Percentiles rank a stretch among this genome's conserved stretches.
Conservation (phyloP, 1,140 invertebrate species). For the Meloidogyne chitwoodi region DNA sequence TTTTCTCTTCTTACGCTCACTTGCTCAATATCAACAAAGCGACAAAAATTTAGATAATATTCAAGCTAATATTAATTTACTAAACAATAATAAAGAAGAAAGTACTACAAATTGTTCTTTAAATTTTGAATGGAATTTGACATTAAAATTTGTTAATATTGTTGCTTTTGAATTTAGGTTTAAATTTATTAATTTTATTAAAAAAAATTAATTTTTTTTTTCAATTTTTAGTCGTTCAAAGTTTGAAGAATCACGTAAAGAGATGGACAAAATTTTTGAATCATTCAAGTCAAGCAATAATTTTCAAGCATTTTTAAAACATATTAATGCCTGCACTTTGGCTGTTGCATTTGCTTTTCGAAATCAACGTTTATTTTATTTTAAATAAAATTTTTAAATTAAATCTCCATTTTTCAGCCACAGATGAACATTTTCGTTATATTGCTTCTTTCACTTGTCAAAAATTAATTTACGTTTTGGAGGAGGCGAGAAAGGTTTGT, state of each 20-base stretch:
- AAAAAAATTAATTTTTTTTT: neutral
- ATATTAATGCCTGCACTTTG: conserved; percentile 2
- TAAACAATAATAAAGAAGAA: neutral
- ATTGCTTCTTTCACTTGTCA: conserved; percentile 4
- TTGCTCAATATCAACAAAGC: neutral
- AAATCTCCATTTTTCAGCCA: neutral
- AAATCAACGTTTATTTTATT: neutral
- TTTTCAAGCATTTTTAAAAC: neutral
- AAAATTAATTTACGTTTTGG: conserved; percentile 14
- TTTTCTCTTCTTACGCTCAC: neutral
- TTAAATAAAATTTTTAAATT: neutral
- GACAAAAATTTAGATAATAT: neutral
- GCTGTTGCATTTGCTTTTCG: neutral
- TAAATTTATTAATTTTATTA: neutral
- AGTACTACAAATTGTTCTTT: neutral
- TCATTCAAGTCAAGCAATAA: neutral
- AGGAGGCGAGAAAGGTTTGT: neutral
- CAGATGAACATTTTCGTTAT: conserved; percentile 13
- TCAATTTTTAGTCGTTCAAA: conserved; percentile 3
- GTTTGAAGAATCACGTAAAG: conserved; percentile 9
- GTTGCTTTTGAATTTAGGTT: neutral
- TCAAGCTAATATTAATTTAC: neutral
- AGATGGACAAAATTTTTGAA: conserved; percentile 8
- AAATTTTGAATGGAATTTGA: neutral
- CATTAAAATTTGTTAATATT: neutral